Evolutionary conservation across 2,888 invertebrate species (phyloP).

Genomic region (Drosophila anomelani): DNA sequence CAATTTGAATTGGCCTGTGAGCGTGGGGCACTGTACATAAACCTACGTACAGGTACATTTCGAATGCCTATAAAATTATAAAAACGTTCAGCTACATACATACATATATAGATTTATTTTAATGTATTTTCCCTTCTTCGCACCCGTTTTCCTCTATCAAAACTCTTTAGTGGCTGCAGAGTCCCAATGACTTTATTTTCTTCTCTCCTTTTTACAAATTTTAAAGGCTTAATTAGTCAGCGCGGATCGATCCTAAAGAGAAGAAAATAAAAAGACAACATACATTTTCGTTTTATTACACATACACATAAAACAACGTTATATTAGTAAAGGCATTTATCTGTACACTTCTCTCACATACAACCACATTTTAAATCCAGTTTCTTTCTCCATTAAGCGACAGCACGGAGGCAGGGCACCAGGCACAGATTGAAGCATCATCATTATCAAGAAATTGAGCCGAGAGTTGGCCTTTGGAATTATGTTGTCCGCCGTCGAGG

Average conservation of each 20-base stretch:
- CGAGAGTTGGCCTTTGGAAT: slow-evolving; percentile 35
- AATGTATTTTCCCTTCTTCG: slow-evolving; percentile 2
- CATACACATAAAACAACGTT: slow-evolving; percentile 12
- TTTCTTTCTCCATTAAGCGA: slow-evolving; percentile 48
- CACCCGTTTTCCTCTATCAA: slow-evolving; percentile 7
- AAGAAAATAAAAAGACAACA: slow-evolving; percentile 23
- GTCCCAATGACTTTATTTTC: slow-evolving; percentile 72
- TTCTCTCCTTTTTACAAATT: slow-evolving; percentile 42
- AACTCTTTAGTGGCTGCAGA: slow-evolving; percentile 28
- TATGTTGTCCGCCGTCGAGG: slow-evolving; percentile 38
- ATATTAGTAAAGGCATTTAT: slow-evolving; percentile 7
- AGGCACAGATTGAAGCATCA: slow-evolving; percentile 46
- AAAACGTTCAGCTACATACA: neutral
- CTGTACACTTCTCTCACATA: slow-evolving; percentile 1
- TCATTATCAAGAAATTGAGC: slow-evolving; percentile 48
- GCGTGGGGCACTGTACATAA: neutral
- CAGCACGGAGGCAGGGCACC: slow-evolving; percentile 28
- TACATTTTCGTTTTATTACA: slow-evolving; percentile 41
- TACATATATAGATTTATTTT: neutral
- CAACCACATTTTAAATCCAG: slow-evolving; percentile 44
- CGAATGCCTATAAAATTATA: neutral
- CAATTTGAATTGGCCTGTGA: neutral
- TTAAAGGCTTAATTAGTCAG: slow-evolving; percentile 75
- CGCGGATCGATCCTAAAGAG: slow-evolving; percentile 49
- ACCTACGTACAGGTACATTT: neutral